Evolutionary conservation across 2,888 invertebrate genomes (phyloP).

Genomic region (Tetropium fuscum): DNA sequence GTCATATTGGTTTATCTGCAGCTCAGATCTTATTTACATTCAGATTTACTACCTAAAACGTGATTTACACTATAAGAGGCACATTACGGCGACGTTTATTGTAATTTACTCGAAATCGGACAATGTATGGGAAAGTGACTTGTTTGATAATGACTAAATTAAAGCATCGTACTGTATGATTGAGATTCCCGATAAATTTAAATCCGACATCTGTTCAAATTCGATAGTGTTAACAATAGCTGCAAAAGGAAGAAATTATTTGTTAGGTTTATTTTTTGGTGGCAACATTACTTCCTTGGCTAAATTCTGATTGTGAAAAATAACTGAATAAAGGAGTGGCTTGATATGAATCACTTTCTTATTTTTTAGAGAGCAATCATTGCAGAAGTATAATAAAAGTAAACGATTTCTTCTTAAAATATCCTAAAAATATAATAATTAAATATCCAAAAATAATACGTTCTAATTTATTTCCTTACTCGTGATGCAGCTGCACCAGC

Average conservation of each 20-base stretch:
- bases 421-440: too few species aligned
- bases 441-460: too few species aligned
- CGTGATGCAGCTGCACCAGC: too few species aligned
- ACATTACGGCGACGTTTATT: slow-evolving; percentile 32
- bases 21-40: slow-evolving; percentile 40
- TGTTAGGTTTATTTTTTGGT: slow-evolving; percentile 1
- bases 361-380: background rate
- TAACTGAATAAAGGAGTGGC: background rate
- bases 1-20: slow-evolving; percentile 39
- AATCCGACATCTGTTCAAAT: background rate
- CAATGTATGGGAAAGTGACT: slow-evolving; percentile 26
- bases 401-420: too few species aligned
- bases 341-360: slow-evolving; percentile 1
- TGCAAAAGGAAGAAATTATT: slow-evolving; percentile 5
- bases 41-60: slow-evolving; percentile 39
- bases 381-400: too few species aligned
- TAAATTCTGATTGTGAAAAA: slow-evolving; percentile 1
- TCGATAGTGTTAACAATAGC: slow-evolving; percentile 2
- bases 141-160: slow-evolving; percentile 15
- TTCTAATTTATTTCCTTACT: too few species aligned
- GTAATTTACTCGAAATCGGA: slow-evolving; percentile 33
- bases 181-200: background rate
- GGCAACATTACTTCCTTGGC: background rate
- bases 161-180: slow-evolving; percentile 1
- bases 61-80: slow-evolving; percentile 37